Evolutionary conservation across 2,888 invertebrate genomes (phyloP).

Genomic region (Ctena decussata): DNA sequence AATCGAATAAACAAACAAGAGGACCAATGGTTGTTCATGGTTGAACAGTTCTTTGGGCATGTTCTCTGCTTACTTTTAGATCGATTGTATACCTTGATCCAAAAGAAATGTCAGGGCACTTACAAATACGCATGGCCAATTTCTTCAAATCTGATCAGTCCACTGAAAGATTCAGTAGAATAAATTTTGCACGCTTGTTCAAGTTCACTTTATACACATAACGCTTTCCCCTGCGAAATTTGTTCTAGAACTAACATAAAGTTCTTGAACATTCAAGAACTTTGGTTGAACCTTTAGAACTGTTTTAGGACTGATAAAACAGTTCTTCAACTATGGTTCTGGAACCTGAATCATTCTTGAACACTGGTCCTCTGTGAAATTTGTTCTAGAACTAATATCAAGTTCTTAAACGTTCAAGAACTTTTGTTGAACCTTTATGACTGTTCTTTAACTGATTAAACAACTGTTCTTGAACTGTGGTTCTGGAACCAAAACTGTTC

Average conservation of each 20-base stretch:
- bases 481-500: background rate
- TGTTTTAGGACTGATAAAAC: constrained; percentile 7
- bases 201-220: too few relatives aligned
- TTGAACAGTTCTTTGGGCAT: too few relatives aligned
- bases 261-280: constrained; percentile 32
- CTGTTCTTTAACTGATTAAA: constrained; percentile 8
- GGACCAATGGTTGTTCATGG: too few relatives aligned
- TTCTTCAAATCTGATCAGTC: too few relatives aligned
- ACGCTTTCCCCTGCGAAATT: constrained; percentile 25
- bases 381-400: constrained; percentile 24
- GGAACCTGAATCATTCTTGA: background rate
- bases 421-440: constrained; percentile 23
- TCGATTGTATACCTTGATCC: too few relatives aligned
- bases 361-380: constrained; percentile 23
- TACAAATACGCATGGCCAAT: too few relatives aligned
- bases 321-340: constrained; percentile 21
- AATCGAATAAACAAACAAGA: too few relatives aligned
- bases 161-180: too few relatives aligned
- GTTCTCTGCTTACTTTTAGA: too few relatives aligned
- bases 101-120: too few relatives aligned
- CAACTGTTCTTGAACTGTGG: constrained; percentile 26
- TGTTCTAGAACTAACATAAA: constrained; percentile 27
- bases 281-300: constrained; percentile 20
- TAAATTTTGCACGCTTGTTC: too few relatives aligned
- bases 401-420: constrained; percentile 30